Percentiles rank a stretch among this genome's conserved stretches.
Conservation (phyloP, 2,113 vertebrate species). For the Cairina moschata region DNA sequence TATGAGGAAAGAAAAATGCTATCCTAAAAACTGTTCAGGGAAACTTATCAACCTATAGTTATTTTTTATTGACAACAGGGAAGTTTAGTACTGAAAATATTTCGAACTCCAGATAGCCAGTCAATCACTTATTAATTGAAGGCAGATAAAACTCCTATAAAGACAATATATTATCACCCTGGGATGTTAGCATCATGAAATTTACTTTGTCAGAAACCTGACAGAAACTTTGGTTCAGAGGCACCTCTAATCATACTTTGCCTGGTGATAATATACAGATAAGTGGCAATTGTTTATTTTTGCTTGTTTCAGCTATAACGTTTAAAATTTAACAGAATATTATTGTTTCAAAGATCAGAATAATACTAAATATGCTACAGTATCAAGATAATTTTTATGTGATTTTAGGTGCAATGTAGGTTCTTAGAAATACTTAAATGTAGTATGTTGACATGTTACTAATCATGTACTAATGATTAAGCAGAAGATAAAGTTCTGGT, state of each 20-base stretch:
- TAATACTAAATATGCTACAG: no score
- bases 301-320: neutral
- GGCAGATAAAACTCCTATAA: neutral
- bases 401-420: neutral
- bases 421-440: neutral
- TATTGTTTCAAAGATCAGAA: neutral
- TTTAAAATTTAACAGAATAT: neutral
- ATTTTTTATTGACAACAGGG: neutral
- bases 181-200: neutral
- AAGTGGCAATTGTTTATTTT: neutral
- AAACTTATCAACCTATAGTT: neutral
- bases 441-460: neutral
- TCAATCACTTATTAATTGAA: neutral
- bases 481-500: neutral
- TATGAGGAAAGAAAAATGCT: neutral
- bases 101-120: neutral
- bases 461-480: neutral
- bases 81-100: neutral
- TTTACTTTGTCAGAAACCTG: neutral
- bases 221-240: neutral
- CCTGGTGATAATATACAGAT: neutral
- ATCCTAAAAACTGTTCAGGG: neutral
- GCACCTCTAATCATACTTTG: neutral
- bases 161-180: fast-evolving
- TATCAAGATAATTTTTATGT: neutral